phyloP scores from a whole-genome alignment of 2,113 vertebrate genomes.

The Choloepus hoffmanni region DNA sequence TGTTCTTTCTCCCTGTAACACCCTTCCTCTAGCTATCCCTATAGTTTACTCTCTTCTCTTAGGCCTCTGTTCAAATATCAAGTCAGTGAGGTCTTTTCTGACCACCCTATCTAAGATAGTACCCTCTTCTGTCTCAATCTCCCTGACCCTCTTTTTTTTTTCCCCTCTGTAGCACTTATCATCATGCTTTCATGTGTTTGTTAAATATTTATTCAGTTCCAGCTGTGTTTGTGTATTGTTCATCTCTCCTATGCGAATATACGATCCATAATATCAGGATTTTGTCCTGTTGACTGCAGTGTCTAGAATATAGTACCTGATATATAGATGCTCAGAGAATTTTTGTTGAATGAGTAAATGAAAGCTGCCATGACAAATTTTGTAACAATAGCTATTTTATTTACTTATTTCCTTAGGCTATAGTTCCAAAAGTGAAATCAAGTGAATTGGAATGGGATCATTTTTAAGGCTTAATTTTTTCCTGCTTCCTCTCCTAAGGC shows the following conservation, averaged over 20 bases:
- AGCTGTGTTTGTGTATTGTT: not conserved
- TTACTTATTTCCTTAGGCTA: not conserved
- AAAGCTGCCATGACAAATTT: not conserved
- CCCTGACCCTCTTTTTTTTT: not conserved
- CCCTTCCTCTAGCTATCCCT: not conserved
- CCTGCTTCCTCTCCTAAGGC: not conserved
- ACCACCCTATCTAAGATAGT: not conserved
- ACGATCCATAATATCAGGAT: not conserved
- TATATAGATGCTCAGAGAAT: not conserved
- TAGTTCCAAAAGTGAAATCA: conserved; percentile 2
- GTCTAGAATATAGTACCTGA: not conserved
- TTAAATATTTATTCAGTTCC: not conserved
- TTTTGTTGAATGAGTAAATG: not conserved
- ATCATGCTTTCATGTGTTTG: not conserved
- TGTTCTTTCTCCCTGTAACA: not conserved
- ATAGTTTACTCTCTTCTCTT: not conserved
- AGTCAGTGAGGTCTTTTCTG: not conserved
- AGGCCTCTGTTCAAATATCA: not conserved
- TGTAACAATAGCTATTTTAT: not conserved
- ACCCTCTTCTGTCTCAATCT: not conserved
- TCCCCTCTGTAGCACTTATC: not conserved
- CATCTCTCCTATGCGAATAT: not conserved
- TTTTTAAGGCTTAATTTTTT: not conserved
- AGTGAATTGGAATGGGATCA: not conserved
- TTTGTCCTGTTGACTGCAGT: not conserved